phyloP scores from a whole-genome alignment of 2,113 vertebrate species.

The Tragelaphus imberbis region DNA sequence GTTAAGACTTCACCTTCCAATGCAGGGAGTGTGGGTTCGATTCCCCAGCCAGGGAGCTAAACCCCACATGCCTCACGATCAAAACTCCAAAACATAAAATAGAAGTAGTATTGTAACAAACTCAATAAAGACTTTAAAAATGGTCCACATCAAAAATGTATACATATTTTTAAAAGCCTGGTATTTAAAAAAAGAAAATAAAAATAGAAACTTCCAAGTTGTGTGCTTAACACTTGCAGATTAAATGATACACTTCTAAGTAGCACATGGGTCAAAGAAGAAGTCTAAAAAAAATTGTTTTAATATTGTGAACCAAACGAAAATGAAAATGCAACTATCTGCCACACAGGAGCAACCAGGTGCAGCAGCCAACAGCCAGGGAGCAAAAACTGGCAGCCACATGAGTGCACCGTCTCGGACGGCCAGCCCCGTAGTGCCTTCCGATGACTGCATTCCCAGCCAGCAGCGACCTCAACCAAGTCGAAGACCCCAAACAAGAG shows the following conservation, averaged over 20 bases:
- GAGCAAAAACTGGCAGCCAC: not conserved
- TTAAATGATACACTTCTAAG: not conserved
- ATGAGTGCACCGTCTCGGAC: accelerated
- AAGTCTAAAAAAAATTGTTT: not conserved
- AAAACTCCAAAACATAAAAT: not conserved
- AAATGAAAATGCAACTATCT: not conserved
- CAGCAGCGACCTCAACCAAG: not conserved
- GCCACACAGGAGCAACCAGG: not conserved
- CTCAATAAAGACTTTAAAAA: not conserved
- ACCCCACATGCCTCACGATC: not conserved
- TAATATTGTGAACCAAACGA: not conserved
- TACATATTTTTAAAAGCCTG: not conserved
- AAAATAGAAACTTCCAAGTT: not conserved
- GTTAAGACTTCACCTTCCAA: not conserved
- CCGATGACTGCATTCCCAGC: no score
- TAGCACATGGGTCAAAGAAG: not conserved
- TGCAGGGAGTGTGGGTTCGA: not conserved
- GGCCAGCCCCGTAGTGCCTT: not conserved
- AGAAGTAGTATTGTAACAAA: not conserved
- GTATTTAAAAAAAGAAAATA: not conserved
- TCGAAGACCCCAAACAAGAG: not conserved
- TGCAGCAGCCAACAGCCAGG: not conserved
- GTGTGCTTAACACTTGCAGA: not conserved
- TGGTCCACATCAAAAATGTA: not conserved
- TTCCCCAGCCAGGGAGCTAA: not conserved